Evolutionary conservation across 2,113 vertebrate species (phyloP).

Genomic region (Bubo scandiacus): DNA sequence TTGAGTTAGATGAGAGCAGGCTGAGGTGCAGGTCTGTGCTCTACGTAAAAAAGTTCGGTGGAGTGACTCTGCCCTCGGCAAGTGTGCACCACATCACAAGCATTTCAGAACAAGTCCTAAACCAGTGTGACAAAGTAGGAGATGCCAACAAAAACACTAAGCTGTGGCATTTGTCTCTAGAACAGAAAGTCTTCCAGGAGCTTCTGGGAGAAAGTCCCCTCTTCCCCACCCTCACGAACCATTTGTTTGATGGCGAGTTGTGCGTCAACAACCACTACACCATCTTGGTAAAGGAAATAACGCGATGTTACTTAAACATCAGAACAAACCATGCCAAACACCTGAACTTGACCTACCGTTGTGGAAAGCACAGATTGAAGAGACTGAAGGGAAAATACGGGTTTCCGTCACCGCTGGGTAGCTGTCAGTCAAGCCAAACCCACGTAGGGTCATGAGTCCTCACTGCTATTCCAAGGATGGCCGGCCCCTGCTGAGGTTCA

Average conservation of each 20-base stretch:
- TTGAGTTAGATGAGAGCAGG: conserved; percentile 16
- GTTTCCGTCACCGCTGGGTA: neutral
- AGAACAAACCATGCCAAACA: neutral
- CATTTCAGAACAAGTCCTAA: conserved; percentile 40
- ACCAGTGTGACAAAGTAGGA: neutral
- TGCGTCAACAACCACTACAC: conserved; percentile 59
- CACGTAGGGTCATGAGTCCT: neutral
- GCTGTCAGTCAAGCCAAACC: neutral
- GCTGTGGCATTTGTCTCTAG: conserved; percentile 1
- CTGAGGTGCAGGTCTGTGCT: conserved; percentile 18
- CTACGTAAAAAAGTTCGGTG: conserved; percentile 48
- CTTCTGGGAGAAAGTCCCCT: conserved; percentile 44
- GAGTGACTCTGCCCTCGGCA: conserved; percentile 39
- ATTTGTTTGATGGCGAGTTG: conserved; percentile 45
- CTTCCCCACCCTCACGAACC: conserved; percentile 51
- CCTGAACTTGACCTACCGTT: neutral
- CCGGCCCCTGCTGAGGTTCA: neutral
- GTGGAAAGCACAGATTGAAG: neutral
- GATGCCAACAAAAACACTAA: neutral
- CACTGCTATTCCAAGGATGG: neutral
- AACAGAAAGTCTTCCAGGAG: conserved; percentile 50
- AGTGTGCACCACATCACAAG: neutral
- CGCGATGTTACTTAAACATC: conserved; percentile 26
- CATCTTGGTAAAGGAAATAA: conserved; percentile 52
- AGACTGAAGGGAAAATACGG: neutral